Evolutionary conservation across 2,797 vertebrate genomes (phyloP), one percentile per base, ranked within the genome.

Genomic region (Phylloscopus collybita): DNA sequence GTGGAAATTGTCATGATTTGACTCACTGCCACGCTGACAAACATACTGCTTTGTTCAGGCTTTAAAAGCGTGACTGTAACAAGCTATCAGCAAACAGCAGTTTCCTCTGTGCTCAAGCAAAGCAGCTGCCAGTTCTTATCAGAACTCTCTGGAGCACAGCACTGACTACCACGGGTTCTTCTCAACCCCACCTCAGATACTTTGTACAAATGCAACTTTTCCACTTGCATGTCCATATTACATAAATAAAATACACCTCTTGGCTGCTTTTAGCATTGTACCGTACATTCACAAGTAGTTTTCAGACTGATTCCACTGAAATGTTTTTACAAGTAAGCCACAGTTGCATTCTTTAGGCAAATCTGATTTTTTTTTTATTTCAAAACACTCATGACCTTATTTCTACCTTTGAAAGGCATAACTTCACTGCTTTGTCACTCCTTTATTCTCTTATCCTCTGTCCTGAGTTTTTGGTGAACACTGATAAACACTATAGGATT

Each of bases 21-120:
- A 81, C 54, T 91, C 88, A 84, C 61, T 86, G 73, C 47, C 66
- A 25, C 0, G 1, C 65, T 95, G 82, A 81, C 82, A 94, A 95
- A 93, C 56, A 51, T 12, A 18, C 10, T 81, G 44, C 70, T 97
- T 95, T 95, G 90, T 94, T 95, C 79, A 84, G 51, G 38, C 91
- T 96, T 95, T 93, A 83, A 90, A 95, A 69, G 44, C 25, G 3
- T 70, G 73, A 72, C 54, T 88, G 47, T 75, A 79, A 95, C 73
- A 92, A 94, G 59, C 54, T 86, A 88, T 95, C 83, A 79, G 86
- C 57, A 97, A 92, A 88, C 6, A 90, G 44, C 73, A 90, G 62
- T 65, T 72, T 79, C 83, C 40, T 54, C 53, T 0, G 0, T 49
- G 90, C 70, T 90, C 61, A 69, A 80, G 62, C 5, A 71, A 54